Evolutionary conservation across 1,140 invertebrate genomes (phyloP).

Genomic region (Pseudomyrmex gracilis): DNA sequence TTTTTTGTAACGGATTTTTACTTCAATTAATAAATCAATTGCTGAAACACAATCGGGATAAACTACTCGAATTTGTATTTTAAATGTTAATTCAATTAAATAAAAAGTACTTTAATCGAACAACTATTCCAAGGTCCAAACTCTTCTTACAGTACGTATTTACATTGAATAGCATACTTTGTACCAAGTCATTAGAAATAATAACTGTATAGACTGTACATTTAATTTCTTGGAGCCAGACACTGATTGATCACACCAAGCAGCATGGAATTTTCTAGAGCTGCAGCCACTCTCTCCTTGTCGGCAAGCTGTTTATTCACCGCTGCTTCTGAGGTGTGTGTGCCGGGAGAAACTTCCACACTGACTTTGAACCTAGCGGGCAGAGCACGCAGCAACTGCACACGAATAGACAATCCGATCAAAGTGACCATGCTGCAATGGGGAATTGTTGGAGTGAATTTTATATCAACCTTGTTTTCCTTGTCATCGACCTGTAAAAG

Average conservation of each 20-base stretch:
- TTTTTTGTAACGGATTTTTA: too few relatives aligned
- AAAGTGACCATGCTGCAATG: conserved; percentile 99
- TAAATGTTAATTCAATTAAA: too few relatives aligned
- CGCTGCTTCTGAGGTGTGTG: conserved; percentile 95
- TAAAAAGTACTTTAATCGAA: too few relatives aligned
- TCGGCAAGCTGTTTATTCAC: conserved; percentile 99
- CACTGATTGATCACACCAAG: conserved; percentile 98
- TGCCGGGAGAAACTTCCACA: conserved; percentile 96
- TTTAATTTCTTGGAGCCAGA: conserved; percentile 57
- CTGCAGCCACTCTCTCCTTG: conserved; percentile 99
- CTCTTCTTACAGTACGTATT: too few relatives aligned
- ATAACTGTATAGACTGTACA: not conserved
- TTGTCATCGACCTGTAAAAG: conserved; percentile 88
- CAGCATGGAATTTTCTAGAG: conserved; percentile 96
- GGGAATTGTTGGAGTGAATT: conserved; percentile 99
- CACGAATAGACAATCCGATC: conserved; percentile 95
- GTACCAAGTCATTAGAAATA: not conserved
- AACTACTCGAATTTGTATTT: too few relatives aligned
- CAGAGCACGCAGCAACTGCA: conserved; percentile 95
- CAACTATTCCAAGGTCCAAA: too few relatives aligned
- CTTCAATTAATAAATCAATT: too few relatives aligned
- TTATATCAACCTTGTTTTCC: conserved; percentile 90
- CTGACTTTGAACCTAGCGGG: conserved; percentile 95
- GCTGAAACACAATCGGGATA: too few relatives aligned
- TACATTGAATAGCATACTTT: too few relatives aligned